Evolutionary conservation across 2,797 vertebrate genomes (phyloP).

Genomic region (Myripristis murdjan): DNA sequence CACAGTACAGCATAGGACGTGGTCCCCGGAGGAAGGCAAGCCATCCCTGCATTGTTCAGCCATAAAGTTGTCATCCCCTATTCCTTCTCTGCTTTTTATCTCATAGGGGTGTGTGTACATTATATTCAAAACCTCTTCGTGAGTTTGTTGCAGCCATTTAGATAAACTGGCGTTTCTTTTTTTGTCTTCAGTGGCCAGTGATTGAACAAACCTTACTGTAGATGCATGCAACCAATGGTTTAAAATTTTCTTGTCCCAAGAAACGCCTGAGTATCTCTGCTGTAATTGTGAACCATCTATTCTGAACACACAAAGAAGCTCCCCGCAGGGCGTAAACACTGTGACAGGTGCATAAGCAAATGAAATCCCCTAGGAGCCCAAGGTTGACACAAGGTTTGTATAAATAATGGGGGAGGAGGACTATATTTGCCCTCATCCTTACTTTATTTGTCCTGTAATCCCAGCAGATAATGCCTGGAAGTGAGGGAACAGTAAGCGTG

Average conservation of each 20-base stretch:
- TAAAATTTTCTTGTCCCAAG: background rate
- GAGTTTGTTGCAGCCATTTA: slow-evolving; percentile 5
- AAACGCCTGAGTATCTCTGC: slow-evolving; percentile 14
- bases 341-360: slow-evolving; percentile 44
- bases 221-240: background rate
- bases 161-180: background rate
- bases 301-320: slow-evolving; percentile 7
- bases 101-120: slow-evolving; percentile 1
- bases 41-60: slow-evolving; percentile 2
- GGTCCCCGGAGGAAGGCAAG: background rate
- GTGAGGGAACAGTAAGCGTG: slow-evolving; percentile 4
- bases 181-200: no score
- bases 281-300: slow-evolving; percentile 24
- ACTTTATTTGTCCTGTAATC: slow-evolving; percentile 36
- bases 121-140: slow-evolving; percentile 7
- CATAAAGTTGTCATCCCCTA: background rate
- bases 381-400: slow-evolving; percentile 43
- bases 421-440: slow-evolving; percentile 11
- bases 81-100: slow-evolving; percentile 1
- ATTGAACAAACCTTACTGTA: slow-evolving; percentile 9
- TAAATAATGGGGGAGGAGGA: slow-evolving; percentile 23
- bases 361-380: slow-evolving; percentile 4
- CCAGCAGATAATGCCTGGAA: slow-evolving; percentile 16
- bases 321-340: slow-evolving; percentile 13
- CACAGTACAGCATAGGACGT: background rate